Evolutionary conservation across 2,888 invertebrate genomes (phyloP), one percentile per base, ranked within the genome.

Genomic region (Hypolimnas misippus): DNA sequence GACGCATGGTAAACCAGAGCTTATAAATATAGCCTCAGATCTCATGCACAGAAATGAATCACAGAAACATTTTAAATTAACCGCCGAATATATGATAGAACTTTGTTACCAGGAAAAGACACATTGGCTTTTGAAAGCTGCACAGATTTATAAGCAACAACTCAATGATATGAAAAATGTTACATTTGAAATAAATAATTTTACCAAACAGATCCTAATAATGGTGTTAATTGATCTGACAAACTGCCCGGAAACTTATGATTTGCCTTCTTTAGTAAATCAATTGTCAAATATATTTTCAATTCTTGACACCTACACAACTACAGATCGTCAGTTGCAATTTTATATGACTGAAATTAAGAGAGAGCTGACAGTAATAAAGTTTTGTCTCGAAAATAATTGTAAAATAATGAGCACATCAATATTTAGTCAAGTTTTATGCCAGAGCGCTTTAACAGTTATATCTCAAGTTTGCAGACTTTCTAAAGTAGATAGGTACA

Each of bases 401-500:
- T 89, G 88, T 70, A 92, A 91, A 77, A 89, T 92, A 57, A 84
- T 91, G 84, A 87, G 88, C n/a, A 91, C 92, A 46, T 87, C 89
- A 40, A 86, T 92, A 75, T 91, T 91, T 66, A 89, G 82, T 70
- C 91, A 92, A 76, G 82, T 90, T 14, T 72, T 91, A 68, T 76
- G 84, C 57, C 87, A 91, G 70, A 92, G 92, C 76, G 91, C 92
- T 66, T 73, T 92, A 56, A 89, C 91, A 67, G 86, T 92, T 51
- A 86, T 92, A 81, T 90, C 92, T n/a, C 92, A 92, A 76, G 88
- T 88, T 19, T 92, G 92, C 71, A 85, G 86, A 62, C 82, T 92
- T 35, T 87, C 90, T 2, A 89, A 87, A 80, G 81, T 92, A 53
- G 92, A 92, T 72, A 83, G 92, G 67, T 92, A 91, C 73, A 92